Conservation (phyloP, 2,797 vertebrate species). For the Acrossocheilus wenchowensis region DNA sequence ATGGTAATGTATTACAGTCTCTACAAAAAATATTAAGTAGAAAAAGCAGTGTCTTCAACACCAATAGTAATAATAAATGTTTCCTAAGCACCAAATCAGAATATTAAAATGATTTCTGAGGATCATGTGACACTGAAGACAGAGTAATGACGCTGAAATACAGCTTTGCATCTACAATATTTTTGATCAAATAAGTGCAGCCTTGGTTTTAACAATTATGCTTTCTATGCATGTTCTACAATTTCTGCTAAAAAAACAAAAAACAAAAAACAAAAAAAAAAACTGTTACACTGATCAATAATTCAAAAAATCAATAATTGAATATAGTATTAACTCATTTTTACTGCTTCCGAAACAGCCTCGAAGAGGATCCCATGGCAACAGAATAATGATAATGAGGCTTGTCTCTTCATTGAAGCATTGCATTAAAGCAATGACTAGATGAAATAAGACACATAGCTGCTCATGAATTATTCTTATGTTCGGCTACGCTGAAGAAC, state of each 20-base stretch:
- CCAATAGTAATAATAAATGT: not conserved
- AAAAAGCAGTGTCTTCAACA: not conserved
- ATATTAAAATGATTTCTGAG: not conserved
- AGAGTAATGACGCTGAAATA: not conserved
- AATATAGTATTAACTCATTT: not conserved
- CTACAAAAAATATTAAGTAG: not conserved
- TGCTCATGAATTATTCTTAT: conserved; percentile 37
- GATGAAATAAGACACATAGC: conserved; percentile 27
- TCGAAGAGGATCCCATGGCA: conserved; percentile 17
- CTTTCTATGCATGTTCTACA: not conserved
- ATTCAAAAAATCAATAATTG: conserved; percentile 20
- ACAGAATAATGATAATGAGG: conserved; percentile 20
- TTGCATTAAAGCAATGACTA: conserved; percentile 31
- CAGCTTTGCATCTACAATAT: not conserved
- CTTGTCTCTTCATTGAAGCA: conserved; percentile 21
- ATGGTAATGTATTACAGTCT: not conserved
- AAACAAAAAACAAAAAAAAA: too few species aligned
- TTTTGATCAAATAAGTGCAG: not conserved
- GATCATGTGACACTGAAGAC: not conserved
- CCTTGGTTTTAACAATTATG: not conserved
- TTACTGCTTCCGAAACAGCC: not conserved
- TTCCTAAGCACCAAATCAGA: not conserved
- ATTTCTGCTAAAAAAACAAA: not conserved
- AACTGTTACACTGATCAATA: not conserved
- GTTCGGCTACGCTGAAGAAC: conserved; percentile 17